phyloP scores from a whole-genome alignment of 2,113 vertebrate genomes.

The Rhegmatorhina hoffmannsi region DNA sequence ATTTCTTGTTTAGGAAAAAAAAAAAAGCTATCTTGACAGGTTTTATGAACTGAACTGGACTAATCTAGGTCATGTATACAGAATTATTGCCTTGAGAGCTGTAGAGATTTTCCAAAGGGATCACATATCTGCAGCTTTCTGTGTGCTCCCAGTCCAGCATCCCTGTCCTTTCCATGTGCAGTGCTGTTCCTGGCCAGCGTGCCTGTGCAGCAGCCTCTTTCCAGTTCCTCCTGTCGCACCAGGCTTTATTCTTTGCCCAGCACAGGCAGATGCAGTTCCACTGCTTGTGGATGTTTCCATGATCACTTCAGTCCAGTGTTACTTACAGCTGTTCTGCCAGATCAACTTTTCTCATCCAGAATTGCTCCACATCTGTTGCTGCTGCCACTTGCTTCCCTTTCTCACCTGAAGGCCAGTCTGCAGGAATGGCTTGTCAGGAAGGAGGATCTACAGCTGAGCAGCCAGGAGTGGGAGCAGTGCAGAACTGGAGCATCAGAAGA shows the following conservation, averaged over 20 bases:
- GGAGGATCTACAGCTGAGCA: neutral
- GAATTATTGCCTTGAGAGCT: neutral
- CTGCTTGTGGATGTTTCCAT: neutral
- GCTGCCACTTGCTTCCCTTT: neutral
- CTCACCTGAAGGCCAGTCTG: neutral
- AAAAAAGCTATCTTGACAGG: neutral
- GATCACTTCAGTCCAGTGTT: neutral
- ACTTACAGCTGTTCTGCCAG: neutral
- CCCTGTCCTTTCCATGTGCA: neutral
- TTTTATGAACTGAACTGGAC: neutral
- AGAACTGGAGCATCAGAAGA: neutral
- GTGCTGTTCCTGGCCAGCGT: neutral
- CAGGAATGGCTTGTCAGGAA: neutral
- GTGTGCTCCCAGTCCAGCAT: fast-evolving
- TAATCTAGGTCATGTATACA: neutral
- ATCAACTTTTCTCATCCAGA: neutral
- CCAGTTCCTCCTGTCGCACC: neutral
- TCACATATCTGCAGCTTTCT: fast-evolving
- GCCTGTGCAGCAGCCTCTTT: neutral
- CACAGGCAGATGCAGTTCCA: neutral
- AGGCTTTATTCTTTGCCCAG: neutral
- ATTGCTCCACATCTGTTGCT: neutral
- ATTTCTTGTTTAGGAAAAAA: neutral
- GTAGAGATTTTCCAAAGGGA: neutral
- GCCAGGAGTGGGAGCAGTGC: neutral